Percentiles rank a stretch among this genome's conserved stretches.
Evolutionary conservation across 2,113 vertebrate species (phyloP).

Genomic region (Tupaia chinensis): DNA sequence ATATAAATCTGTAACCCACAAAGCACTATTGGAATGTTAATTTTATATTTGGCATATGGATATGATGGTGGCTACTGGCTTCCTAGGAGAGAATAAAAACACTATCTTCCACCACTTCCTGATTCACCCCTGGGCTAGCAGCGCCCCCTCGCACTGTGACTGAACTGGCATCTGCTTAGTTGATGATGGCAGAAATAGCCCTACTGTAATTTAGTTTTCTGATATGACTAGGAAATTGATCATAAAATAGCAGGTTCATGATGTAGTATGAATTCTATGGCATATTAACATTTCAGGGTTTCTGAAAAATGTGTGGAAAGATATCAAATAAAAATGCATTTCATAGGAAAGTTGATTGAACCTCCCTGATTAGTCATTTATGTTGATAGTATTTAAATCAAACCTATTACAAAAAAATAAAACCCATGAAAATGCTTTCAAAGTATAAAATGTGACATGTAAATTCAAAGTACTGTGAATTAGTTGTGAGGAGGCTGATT

Average conservation of each 20-base stretch:
- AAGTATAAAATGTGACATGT: not conserved
- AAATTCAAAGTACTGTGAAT: not conserved
- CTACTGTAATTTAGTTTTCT: not conserved
- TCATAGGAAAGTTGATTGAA: conserved; percentile 15
- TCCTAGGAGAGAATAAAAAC: not conserved
- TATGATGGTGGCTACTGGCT: not conserved
- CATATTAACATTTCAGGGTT: not conserved
- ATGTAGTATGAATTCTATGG: not conserved
- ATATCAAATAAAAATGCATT: conserved; percentile 4
- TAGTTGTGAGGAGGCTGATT: not conserved
- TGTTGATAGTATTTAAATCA: conserved; percentile 9
- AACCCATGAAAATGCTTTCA: not conserved
- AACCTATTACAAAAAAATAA: not conserved
- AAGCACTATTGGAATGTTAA: not conserved
- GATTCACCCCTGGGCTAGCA: not conserved
- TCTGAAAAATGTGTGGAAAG: conserved; percentile 32
- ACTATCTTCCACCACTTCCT: not conserved
- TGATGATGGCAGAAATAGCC: not conserved
- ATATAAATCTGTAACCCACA: not conserved
- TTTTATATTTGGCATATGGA: not conserved
- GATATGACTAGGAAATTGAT: conserved; percentile 33
- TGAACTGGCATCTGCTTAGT: not conserved
- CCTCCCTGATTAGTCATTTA: conserved; percentile 20
- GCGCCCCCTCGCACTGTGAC: not conserved
- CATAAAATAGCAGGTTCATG: not conserved